Evolutionary conservation across 2,113 vertebrate species (phyloP), one percentile per base, ranked within the genome.

Genomic region (Rhizomys pruinosus): DNA sequence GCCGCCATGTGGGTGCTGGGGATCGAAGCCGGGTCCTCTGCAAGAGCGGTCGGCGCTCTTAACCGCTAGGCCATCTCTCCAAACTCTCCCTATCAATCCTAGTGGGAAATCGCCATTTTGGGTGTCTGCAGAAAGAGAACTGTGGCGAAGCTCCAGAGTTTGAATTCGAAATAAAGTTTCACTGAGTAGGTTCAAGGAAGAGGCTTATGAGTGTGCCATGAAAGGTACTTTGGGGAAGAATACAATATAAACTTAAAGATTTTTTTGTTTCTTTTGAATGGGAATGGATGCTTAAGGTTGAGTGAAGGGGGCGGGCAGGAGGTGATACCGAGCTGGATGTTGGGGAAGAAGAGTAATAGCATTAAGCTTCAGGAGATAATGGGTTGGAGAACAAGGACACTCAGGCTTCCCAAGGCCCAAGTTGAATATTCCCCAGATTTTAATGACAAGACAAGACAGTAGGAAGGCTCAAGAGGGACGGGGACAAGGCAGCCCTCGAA

Each of bases 81-180:
- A n/a, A n/a, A n/a, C 5, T 17, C 13, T 59, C 59, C 15, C 15
- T 66, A 25, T 3, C 13, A 11, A 52, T 76, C 25, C 34, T 29
- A 3, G 3, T 39, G 47, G 25, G 16, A 82, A 76, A 32, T 74
- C 17, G 52, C 19, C 17, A n/a, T 29, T 77, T 84, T 20, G 77
- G 78, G 17, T 12, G 68, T 42, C 78, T 52, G n/a, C 76, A 39
- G 69, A 39, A 64, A 76, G 13, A 69, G 34, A 10, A 1, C 39
- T 64, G 25, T 52, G 25, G 10, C 11, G 34, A 77, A 3, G 61
- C 82, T 39, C 84, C 17, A 66, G 47, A 25, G 71, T 94, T 77
- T 69, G 52, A 88, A 80, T 55, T 71, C 77, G 92, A 84, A 88
- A 71, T 39, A 76, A 9, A 39, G 52, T 88, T 94, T 71, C 63